A percentile compares a stretch with the other conserved stretches of the same genome.
These are phyloP conservation scores for Drosophila leonis DNA, from an alignment of 2,888 invertebrate genomes.

Conservation along the genomic window DNA sequence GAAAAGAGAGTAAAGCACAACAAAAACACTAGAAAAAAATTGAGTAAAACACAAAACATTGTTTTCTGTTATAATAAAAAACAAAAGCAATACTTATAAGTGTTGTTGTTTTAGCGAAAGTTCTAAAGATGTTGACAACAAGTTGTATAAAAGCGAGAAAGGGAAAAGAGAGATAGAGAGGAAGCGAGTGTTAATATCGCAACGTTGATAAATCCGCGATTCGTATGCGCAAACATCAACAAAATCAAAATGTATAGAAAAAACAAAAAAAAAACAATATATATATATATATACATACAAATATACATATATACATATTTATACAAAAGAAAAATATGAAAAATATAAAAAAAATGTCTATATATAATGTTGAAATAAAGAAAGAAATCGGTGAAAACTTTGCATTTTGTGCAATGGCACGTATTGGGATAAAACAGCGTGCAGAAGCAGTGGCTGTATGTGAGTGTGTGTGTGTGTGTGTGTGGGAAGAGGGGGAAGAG, in stretches of 20 bases:
- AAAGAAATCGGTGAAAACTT: constrained; percentile 54
- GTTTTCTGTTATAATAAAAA: constrained; percentile 1
- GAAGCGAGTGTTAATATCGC: constrained; percentile 15
- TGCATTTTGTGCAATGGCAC: constrained; percentile 63
- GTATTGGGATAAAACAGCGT: constrained; percentile 43
- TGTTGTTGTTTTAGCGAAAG: constrained; percentile 20
- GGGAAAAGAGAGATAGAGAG: background rate
- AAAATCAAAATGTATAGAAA: constrained; percentile 26
- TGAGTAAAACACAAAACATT: constrained; percentile 16
- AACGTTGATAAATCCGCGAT: constrained; percentile 53
- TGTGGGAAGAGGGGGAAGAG: too few relatives aligned
- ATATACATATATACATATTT: constrained; percentile 5
- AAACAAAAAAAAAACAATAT: constrained; percentile 2
- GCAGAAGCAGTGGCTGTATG: background rate
- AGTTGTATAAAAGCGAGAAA: background rate
- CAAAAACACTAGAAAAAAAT: background rate
- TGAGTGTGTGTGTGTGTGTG: background rate
- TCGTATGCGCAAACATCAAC: constrained; percentile 49
- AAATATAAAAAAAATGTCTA: background rate
- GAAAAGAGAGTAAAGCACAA: background rate
- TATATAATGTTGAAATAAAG: constrained; percentile 9
- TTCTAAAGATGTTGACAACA: constrained; percentile 39
- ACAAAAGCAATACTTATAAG: background rate
- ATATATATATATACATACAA: background rate
- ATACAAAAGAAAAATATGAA: background rate